Evolutionary conservation across 2,113 vertebrate genomes (phyloP), one percentile per base, ranked within the genome.

Genomic region (Chunga burmeisteri): DNA sequence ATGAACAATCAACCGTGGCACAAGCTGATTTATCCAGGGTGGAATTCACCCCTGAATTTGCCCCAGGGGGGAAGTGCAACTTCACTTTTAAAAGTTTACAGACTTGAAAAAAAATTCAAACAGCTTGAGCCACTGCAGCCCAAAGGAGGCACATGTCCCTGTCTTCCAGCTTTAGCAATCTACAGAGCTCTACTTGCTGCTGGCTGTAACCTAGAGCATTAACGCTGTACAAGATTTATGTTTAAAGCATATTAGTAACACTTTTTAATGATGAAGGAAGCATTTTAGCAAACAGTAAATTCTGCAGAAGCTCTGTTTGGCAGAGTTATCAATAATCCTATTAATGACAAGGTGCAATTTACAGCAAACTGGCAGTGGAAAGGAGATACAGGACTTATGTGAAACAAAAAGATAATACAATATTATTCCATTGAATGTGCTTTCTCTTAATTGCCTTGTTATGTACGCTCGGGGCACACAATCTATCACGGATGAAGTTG

Each of bases 401-500:
- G 97, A 97, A 97, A 97, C 89, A 97, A 96, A 97, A 94, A 94
- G 93, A 95, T 94, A 96, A 94, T 80, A 82, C 78, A 96, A 55
- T 87, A 82, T 90, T 87, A 89, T 91, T 85, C 79, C 91, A 95
- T 56, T 89, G 81, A 94, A 95, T 91, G 67, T 87, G 86, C 84
- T 70, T 95, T 89, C 81, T 65, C 83, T 85, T 96, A 96, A 96
- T 97, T 96, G 88, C 95, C 94, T 97, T 96, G 94, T 95, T 95
- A 91, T 82, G 89, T 86, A 94, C 1, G 40, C 95, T 91, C 5
- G 29, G 92, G 95, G 96, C 94, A 80, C 81, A 56, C 86, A 88
- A 88, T 95, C 97, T 81, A 92, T 92, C 83, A 81, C 0, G 70
- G 94, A 80, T 95, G 92, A 95, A 93, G 91, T 59, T 96, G 83